Evolutionary conservation across 1,140 invertebrate genomes (phyloP).

Genomic region (Meloidogyne floridensis): DNA sequence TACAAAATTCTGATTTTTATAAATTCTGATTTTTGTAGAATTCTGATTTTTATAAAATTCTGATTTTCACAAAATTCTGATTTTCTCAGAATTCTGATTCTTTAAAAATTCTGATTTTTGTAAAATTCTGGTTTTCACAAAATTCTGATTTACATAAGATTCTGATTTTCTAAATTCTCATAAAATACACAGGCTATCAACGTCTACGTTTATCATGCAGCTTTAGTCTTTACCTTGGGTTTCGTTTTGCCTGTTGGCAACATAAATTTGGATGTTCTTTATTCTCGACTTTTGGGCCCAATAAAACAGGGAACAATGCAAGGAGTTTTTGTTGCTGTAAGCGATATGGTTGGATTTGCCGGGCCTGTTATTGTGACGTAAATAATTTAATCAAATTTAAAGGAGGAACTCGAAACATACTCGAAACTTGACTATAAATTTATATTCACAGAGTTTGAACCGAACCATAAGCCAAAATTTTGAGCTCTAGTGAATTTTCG

Average conservation of each 20-base stretch:
- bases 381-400: background rate
- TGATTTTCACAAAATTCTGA: too few relatives aligned
- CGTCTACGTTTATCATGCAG: conserved; percentile 25
- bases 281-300: conserved; percentile 28
- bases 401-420: too few relatives aligned
- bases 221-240: conserved; percentile 25
- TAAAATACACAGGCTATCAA: conserved; percentile 29
- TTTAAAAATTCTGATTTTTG: too few relatives aligned
- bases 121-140: background rate
- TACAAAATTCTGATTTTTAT: too few relatives aligned
- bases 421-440: too few relatives aligned
- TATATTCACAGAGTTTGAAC: too few relatives aligned
- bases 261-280: conserved; percentile 23
- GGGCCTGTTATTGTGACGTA: conserved; percentile 43
- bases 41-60: too few relatives aligned
- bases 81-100: too few relatives aligned
- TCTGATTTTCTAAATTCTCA: background rate
- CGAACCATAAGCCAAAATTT: too few relatives aligned
- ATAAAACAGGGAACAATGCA: conserved; percentile 51
- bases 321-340: conserved; percentile 35
- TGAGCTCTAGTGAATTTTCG: too few relatives aligned
- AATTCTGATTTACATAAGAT: background rate
- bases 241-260: conserved; percentile 26
- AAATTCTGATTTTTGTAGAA: too few relatives aligned
- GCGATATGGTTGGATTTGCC: conserved; percentile 32